Evolutionary conservation across 2,797 vertebrate genomes (phyloP), one percentile per base, ranked within the genome.

Genomic region (Microctenopoma stevenorrisi): DNA sequence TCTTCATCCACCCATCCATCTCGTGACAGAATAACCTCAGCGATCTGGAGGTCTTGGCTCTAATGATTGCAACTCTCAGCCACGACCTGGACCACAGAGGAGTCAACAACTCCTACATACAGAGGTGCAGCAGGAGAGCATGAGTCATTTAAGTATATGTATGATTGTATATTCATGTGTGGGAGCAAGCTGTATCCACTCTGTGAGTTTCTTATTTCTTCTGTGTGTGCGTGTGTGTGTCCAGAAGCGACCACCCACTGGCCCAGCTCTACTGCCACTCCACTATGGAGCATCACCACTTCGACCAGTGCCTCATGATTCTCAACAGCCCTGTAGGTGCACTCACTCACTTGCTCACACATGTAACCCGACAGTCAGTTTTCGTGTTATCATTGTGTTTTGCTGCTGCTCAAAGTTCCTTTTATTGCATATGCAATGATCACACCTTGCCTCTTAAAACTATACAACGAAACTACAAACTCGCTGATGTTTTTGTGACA

Each of bases 271-370:
- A 99, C 83, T 97, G 97, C 88, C 98, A 99, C 82, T 99, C 98
- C 10, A 98, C 96, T 81, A 96, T 99, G 97, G 98, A 99, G 77
- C 97, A 99, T 75, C 98, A 99, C 78, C 98, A 99, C 89, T 98
- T 99, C 43, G 96, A 99, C 91, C 98, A 99, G 91, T 99, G 98
- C 89, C 95, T 99, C 86, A 99, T 99, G 98, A 97, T 99, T 82
- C 96, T 99, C 66, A 99, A 98, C 79, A 97, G 95, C 73, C 96
- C 96, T 50, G 98, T 99, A 92, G 93, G 95, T 83, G 50, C 28
- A 49, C 55, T 14, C 13, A 47, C 59, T 18, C 54, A 47, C 51
- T 15, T 59, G 22, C 22, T 22, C 22, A 22, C 22, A 22, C 22
- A 22, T 22, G 22, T 22, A 22, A 22, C 22, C 22, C 22, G 22